Evolutionary conservation across 1,140 invertebrate genomes (phyloP), one percentile per base, ranked within the genome.

Genomic region (Euwallacea fornicatus): DNA sequence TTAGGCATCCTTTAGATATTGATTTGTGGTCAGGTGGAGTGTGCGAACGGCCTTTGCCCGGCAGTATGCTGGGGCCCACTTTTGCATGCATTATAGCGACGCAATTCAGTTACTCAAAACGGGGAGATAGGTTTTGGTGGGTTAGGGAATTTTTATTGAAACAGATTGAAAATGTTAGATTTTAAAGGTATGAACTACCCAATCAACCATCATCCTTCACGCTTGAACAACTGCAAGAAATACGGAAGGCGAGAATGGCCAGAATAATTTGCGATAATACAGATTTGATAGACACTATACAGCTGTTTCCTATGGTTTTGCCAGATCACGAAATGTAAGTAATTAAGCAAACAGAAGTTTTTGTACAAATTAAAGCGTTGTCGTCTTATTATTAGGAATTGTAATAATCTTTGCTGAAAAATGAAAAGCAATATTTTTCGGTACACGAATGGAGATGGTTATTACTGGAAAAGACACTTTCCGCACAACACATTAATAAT

Each of bases 61-160:
- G 93, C 47, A 94, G 93, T 44, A 93, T 97, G 88, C 85, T 97
- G 41, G 96, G 96, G 47, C 95, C 96, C 6, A 97, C 95, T 61
- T 98, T 99, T 82, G 91, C 95, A 62, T 99, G 97, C 78, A 88
- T 99, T 56, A 96, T 99, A 75, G 95, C 94, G 41, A 96, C 97
- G 50, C 98, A 99, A 83, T 98, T 98, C 83, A 93, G 92, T 75
- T 93, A 94, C 76, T 87, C 93, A 0, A 87, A 96, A 77, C 85
- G 91, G 72, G 97, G 97, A 58, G 97, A 99, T 82, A 87, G 96
- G 78, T 98, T 97, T 82, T 99, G 96, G 94, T 86, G 75, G 82
- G 80, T 75, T 73, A 47, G 13, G 2, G 1, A 50, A 13, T 13
- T 11, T 50, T 50, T 50, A 13, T 13, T 2, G 46, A 7, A 16